Evolutionary conservation across 1,140 invertebrate genomes (phyloP).

Genomic region (Marisa cornuarietis): DNA sequence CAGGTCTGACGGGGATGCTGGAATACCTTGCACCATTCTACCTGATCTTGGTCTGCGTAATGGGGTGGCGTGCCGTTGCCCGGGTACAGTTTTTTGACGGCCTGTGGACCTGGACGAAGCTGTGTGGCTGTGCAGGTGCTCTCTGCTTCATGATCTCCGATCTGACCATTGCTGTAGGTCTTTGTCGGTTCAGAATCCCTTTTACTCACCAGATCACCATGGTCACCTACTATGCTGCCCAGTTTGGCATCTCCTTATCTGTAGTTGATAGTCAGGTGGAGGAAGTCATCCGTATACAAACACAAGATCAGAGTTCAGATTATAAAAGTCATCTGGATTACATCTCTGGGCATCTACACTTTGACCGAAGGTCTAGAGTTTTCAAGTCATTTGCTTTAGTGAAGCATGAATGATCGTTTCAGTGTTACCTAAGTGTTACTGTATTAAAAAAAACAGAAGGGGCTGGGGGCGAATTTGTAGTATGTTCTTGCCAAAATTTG

Average conservation of each 20-base stretch:
- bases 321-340: constrained; percentile 3
- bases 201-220: constrained; percentile 82
- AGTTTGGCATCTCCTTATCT: constrained; percentile 84
- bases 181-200: constrained; percentile 76
- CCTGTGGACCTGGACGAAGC: constrained; percentile 74
- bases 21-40: constrained; percentile 74
- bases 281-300: constrained; percentile 42
- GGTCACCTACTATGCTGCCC: constrained; percentile 88
- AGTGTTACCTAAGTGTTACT: no score
- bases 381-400: no score
- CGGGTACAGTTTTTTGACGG: constrained; percentile 76
- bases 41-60: constrained; percentile 79
- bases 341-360: constrained; percentile 12
- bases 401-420: no score
- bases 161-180: constrained; percentile 79
- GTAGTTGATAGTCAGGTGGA: constrained; percentile 74
- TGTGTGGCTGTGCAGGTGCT: constrained; percentile 78
- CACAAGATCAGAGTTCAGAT: constrained; percentile 1
- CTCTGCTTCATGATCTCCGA: constrained; percentile 80
- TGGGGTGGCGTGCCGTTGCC: constrained; percentile 84
- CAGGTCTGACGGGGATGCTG: constrained; percentile 49
- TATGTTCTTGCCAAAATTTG: no score
- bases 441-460: no score
- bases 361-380: no score
- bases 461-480: no score